phyloP scores from a whole-genome alignment of 2,797 vertebrate genomes.

The Poliocrania exsul region DNA sequence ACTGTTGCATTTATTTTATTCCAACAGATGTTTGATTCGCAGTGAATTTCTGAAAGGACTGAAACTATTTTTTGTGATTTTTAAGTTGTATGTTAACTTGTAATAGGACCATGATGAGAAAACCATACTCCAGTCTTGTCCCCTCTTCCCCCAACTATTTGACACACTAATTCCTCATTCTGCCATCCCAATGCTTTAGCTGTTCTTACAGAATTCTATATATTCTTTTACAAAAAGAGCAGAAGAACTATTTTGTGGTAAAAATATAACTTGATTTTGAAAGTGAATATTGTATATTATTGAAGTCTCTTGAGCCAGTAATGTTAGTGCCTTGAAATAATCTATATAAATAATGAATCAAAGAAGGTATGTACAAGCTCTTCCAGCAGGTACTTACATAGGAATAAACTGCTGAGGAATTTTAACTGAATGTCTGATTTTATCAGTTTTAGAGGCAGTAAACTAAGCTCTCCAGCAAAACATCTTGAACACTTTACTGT shows the following conservation, averaged over 20 bases:
- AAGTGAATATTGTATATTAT: not conserved
- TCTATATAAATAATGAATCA: conserved; percentile 17
- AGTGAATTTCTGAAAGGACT: not conserved
- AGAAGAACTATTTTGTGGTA: not conserved
- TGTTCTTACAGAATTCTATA: not conserved
- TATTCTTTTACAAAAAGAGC: not conserved
- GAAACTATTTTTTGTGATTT: not conserved
- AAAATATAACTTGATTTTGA: not conserved
- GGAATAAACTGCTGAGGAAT: not conserved
- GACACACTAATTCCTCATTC: not conserved
- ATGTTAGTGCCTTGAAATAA: not conserved
- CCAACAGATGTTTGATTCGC: not conserved
- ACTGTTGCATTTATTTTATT: not conserved
- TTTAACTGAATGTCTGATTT: not conserved
- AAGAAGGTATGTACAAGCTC: not conserved
- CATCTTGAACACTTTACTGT: not conserved
- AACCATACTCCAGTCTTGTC: not conserved
- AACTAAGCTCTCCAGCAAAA: not conserved
- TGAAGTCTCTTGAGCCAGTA: not conserved
- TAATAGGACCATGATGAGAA: not conserved
- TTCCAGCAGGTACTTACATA: not conserved
- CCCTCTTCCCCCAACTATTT: not conserved
- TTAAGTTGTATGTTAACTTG: not conserved
- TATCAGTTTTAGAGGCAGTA: not conserved
- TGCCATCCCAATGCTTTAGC: not conserved